Percentiles rank a stretch among this genome's conserved stretches.
Conservation (phyloP, 2,797 vertebrate genomes). For the Anabas testudineus region DNA sequence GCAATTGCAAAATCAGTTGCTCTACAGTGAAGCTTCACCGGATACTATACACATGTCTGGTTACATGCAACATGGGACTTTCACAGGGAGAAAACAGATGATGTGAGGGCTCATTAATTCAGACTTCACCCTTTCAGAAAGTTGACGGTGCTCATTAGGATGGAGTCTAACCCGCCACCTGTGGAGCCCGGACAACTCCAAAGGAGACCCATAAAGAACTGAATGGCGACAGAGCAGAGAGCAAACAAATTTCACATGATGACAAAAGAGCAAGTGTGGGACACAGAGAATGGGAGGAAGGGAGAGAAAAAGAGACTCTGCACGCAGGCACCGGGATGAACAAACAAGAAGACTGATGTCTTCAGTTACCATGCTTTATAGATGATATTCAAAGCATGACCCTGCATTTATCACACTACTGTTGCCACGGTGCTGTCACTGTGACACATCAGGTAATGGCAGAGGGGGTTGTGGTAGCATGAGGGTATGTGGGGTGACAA, state of each 20-base stretch:
- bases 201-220: slow-evolving; percentile 34
- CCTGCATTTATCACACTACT: slow-evolving; percentile 64
- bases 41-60: too few species aligned
- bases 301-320: not conserved
- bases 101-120: slow-evolving; percentile 45
- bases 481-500: slow-evolving; percentile 36
- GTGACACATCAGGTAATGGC: slow-evolving; percentile 51
- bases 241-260: slow-evolving; percentile 14
- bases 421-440: slow-evolving; percentile 49
- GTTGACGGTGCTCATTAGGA: slow-evolving; percentile 51
- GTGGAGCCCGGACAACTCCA: slow-evolving; percentile 40
- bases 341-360: slow-evolving; percentile 71
- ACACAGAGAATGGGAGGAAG: not conserved
- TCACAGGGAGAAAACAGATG: slow-evolving; percentile 9
- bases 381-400: slow-evolving; percentile 73
- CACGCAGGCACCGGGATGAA: slow-evolving; percentile 35
- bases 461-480: slow-evolving; percentile 15
- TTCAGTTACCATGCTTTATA: slow-evolving; percentile 66
- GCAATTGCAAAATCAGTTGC: not conserved
- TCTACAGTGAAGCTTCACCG: too few species aligned
- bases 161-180: slow-evolving; percentile 31
- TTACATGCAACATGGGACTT: not conserved
- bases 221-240: slow-evolving; percentile 17
- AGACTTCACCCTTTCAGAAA: slow-evolving; percentile 34
- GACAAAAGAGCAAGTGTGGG: slow-evolving; percentile 25